phyloP scores from a whole-genome alignment of 2,113 vertebrate genomes.

The Callaeas wilsoni region DNA sequence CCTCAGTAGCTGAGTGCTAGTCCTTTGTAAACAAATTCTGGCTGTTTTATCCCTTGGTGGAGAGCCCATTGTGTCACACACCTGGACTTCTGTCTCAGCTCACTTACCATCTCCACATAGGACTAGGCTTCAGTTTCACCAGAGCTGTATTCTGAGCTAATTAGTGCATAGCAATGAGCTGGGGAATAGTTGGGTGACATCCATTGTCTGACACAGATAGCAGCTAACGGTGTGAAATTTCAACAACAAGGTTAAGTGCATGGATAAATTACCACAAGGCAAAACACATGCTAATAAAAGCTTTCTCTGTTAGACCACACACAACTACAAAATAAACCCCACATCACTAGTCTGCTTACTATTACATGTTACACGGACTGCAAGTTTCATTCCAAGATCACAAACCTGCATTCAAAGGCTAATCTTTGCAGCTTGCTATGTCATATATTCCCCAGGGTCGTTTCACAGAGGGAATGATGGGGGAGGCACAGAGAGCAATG shows the following conservation, averaged over 20 bases:
- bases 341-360: not conserved
- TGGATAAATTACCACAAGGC: not conserved
- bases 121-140: not conserved
- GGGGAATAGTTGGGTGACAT: not conserved
- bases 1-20: not conserved
- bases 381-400: not conserved
- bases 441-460: too few species aligned
- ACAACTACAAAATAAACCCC: not conserved
- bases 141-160: not conserved
- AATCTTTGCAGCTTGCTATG: not conserved
- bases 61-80: not conserved
- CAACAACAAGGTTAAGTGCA: not conserved
- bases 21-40: not conserved
- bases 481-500: fast-evolving
- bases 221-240: not conserved
- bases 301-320: not conserved
- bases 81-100: not conserved
- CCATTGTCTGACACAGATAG: not conserved
- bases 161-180: not conserved
- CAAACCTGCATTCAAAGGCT: not conserved
- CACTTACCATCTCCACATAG: not conserved
- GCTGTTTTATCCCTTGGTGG: not conserved
- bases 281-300: not conserved
- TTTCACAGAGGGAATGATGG: not conserved
- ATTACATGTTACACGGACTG: fast-evolving